Evolutionary conservation across 1,140 invertebrate species (phyloP).

Genomic region (Drosophila rhopaloa): DNA sequence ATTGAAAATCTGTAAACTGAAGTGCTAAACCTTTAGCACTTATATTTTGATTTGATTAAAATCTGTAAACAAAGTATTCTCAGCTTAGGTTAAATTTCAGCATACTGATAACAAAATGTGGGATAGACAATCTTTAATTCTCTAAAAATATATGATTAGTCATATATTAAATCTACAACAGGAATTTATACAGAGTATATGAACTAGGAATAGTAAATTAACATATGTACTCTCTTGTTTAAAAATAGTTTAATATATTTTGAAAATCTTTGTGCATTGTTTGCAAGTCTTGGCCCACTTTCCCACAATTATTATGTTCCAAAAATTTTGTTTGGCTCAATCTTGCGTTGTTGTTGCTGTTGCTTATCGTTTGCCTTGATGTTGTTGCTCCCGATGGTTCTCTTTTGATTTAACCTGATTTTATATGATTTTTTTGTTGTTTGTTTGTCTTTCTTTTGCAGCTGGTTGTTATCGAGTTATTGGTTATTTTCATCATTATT

Average conservation of each 20-base stretch:
- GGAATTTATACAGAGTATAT: too few species aligned
- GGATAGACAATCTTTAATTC: too few species aligned
- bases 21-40: too few species aligned
- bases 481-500: slow-evolving; percentile 37
- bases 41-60: background rate
- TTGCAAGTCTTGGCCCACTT: background rate
- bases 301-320: background rate
- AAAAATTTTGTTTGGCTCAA: slow-evolving; percentile 29
- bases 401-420: slow-evolving; percentile 9
- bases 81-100: background rate
- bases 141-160: too few species aligned
- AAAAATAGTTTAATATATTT: too few species aligned
- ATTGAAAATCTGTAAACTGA: too few species aligned
- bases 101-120: too few species aligned
- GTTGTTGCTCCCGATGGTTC: background rate
- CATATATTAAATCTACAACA: too few species aligned
- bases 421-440: slow-evolving; percentile 15
- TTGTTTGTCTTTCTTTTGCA: slow-evolving; percentile 36
- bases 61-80: background rate
- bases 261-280: background rate
- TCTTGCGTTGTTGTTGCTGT: slow-evolving; percentile 7
- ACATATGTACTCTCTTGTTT: too few species aligned
- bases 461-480: slow-evolving; percentile 30
- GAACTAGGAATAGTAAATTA: too few species aligned
- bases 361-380: slow-evolving; percentile 1